Evolutionary conservation across 2,888 invertebrate genomes (phyloP).

Genomic region (Sarcophaga carnaria): DNA sequence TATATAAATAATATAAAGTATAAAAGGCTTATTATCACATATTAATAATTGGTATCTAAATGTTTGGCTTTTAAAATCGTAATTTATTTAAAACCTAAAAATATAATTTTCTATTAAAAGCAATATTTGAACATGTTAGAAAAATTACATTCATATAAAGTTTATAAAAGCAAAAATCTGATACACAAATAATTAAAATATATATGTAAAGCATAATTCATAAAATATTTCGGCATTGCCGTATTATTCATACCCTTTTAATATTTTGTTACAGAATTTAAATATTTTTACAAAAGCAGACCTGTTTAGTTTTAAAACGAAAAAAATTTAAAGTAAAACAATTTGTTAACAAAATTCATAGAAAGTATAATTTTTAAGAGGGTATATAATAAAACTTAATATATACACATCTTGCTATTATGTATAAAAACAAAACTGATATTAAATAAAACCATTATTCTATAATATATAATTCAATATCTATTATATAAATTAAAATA

Average conservation of each 20-base stretch:
- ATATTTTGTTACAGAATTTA: neutral
- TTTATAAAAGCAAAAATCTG: constrained; percentile 41
- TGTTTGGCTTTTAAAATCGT: constrained; percentile 62
- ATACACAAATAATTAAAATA: constrained; percentile 50
- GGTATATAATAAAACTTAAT: neutral
- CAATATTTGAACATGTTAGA: constrained; percentile 64
- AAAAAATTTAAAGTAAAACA: constrained; percentile 4
- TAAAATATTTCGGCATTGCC: constrained; percentile 5
- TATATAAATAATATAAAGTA: constrained; percentile 31
- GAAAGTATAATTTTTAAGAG: neutral
- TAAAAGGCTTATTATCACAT: constrained; percentile 49
- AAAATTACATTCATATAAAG: constrained; percentile 47
- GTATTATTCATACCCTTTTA: constrained; percentile 14
- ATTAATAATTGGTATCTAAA: constrained; percentile 58
- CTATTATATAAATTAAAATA: constrained; percentile 33
- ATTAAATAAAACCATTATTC: constrained; percentile 38
- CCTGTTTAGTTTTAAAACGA: constrained; percentile 21
- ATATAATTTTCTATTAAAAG: constrained; percentile 55
- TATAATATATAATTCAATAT: too few relatives aligned
- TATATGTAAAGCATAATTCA: constrained; percentile 31
- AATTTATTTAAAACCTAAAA: constrained; percentile 54
- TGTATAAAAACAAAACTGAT: constrained; percentile 55
- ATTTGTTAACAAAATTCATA: constrained; percentile 7
- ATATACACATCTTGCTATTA: constrained; percentile 31
- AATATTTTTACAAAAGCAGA: constrained; percentile 32